phyloP scores from a whole-genome alignment of 2,113 vertebrate genomes.

The Panurus biarmicus region DNA sequence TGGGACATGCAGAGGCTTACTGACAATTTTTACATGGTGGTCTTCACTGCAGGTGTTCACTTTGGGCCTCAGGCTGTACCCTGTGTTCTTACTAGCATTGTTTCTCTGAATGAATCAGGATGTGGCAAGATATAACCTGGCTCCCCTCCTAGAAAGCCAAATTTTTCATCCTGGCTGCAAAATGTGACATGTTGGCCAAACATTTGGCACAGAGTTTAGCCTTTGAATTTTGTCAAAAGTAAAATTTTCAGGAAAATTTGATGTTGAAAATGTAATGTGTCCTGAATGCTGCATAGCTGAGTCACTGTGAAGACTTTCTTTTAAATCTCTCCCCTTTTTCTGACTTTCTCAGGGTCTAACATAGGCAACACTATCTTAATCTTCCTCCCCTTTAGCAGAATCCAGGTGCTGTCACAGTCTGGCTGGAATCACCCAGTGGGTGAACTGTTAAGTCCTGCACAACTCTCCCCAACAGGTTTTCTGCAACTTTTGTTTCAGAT shows the following conservation, averaged over 20 bases:
- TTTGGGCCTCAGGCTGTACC: background rate
- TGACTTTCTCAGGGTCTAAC: background rate
- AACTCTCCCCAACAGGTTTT: background rate
- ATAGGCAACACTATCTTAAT: background rate
- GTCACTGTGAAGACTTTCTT: background rate
- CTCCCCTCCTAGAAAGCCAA: background rate
- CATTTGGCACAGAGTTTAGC: background rate
- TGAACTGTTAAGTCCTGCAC: background rate
- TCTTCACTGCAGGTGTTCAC: background rate
- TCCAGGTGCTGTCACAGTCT: background rate
- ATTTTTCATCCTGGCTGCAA: background rate
- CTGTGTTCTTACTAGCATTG: background rate
- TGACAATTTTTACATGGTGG: background rate
- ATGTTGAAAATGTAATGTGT: background rate
- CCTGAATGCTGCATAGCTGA: background rate
- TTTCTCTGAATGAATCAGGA: background rate
- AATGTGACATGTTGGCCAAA: background rate
- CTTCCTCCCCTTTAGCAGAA: background rate
- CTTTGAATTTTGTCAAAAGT: background rate
- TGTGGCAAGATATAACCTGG: background rate
- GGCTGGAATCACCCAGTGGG: background rate
- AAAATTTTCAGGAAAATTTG: background rate
- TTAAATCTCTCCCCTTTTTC: background rate
- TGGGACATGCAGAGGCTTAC: background rate
- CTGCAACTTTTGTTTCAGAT: conserved; percentile 66